Conservation (phyloP, 2,113 vertebrate genomes). For the Pluvialis apricaria region DNA sequence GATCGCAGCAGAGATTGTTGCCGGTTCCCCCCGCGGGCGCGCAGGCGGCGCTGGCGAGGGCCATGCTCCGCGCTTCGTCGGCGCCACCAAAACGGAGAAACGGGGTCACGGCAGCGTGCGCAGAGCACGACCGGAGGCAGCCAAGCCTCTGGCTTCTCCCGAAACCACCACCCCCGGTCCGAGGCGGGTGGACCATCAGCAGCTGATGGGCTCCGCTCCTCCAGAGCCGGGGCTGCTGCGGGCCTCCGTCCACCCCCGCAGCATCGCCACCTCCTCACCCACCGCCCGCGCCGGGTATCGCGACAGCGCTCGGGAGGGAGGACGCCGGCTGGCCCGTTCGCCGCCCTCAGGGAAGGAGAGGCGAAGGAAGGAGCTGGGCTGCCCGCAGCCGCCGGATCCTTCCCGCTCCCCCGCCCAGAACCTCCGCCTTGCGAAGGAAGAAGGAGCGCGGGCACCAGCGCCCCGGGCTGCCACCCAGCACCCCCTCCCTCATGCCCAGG, state of each 20-base stretch:
- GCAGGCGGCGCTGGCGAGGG: background rate
- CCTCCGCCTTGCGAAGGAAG: too few relatives aligned
- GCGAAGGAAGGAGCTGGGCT: background rate
- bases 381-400: too few relatives aligned
- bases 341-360: too few relatives aligned
- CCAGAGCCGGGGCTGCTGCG: background rate
- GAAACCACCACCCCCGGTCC: too few relatives aligned
- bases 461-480: background rate
- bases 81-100: background rate
- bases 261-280: background rate
- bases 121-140: background rate
- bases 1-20: too few relatives aligned
- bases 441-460: fast-evolving
- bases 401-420: too few relatives aligned
- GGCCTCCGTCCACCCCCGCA: background rate
- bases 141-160: background rate
- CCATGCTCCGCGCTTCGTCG: too few relatives aligned
- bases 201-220: too few relatives aligned
- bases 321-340: fast-evolving
- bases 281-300: background rate
- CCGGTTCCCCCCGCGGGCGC: fast-evolving
- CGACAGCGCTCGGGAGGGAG: background rate
- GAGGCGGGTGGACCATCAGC: too few relatives aligned
- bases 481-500: background rate
- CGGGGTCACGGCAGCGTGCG: background rate